Percentiles rank a stretch among this genome's conserved stretches.
Evolutionary conservation across 2,888 invertebrate species (phyloP).

Genomic region (Carcina quercana): DNA sequence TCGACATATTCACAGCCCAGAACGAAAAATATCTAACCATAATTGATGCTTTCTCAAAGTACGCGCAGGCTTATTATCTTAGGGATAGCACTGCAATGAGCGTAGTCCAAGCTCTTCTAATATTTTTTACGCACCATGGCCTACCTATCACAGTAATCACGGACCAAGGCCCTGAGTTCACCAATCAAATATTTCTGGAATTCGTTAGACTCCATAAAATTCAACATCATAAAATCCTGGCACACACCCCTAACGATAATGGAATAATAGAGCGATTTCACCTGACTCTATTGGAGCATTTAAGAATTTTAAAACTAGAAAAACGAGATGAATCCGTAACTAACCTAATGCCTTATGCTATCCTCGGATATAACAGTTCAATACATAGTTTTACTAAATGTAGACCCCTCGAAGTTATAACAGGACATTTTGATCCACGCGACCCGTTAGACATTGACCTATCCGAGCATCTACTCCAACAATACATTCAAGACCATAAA

Average conservation of each 20-base stretch:
- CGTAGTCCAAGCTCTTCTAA: conserved; percentile 10
- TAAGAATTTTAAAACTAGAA: conserved; percentile 14
- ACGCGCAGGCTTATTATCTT: not conserved
- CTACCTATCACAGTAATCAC: conserved; percentile 16
- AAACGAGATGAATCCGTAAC: conserved; percentile 9
- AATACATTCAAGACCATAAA: conserved; percentile 7
- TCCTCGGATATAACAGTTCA: conserved; percentile 5
- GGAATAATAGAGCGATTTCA: conserved; percentile 19
- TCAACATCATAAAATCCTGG: conserved; percentile 8
- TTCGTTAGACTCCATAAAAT: conserved; percentile 7
- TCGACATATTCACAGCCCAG: conserved; percentile 10
- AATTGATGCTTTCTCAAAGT: conserved; percentile 7
- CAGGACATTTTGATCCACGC: conserved; percentile 3
- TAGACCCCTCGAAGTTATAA: not conserved
- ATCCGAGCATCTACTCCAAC: conserved; percentile 4
- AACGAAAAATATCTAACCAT: conserved; percentile 9
- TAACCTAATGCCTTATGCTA: conserved; percentile 11
- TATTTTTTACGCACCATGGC: conserved; percentile 18
- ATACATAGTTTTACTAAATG: conserved; percentile 16
- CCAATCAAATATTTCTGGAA: conserved; percentile 17
- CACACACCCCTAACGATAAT: conserved; percentile 17
- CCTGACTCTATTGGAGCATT: conserved; percentile 17
- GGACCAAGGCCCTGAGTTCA: conserved; percentile 20
- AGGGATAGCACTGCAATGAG: not conserved
- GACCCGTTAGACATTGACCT: conserved; percentile 1